Evolutionary conservation across 2,888 invertebrate species (phyloP), one percentile per base, ranked within the genome.

Genomic region (Drosophila ochracea): DNA sequence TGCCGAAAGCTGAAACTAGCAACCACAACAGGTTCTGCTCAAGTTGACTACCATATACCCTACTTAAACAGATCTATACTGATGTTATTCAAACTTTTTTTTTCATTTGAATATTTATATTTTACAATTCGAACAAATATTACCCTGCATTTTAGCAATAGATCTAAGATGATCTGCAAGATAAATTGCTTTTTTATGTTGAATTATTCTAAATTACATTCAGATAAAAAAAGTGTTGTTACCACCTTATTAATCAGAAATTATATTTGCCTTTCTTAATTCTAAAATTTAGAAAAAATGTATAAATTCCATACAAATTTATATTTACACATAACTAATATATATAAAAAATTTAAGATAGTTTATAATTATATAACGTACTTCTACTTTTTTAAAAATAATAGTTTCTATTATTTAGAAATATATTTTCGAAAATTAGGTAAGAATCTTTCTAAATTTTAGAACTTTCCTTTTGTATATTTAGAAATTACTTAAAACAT

Each of bases 1-100:
- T 72, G 83, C 75, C 77, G 63, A 58, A 72, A 68, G 60, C 58
- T 59, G 30, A 78, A 66, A 68, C 68, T 59, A 80, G 31, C 58
- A 71, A 35, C 58, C 68, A 55, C 59, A 72, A 60, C 53, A 53
- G 2, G 4, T 4, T 19, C 5, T 1, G 5, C 3, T 16, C 4
- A 21, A 5, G 3, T 11, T 3, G 28, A n/a, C 71, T 37, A 11
- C 1, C 3, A 28, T 13, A 60, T 47, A 47, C 43, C 37, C 60
- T 43, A 30, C 47, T 25, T 16, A 60, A 11, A 19, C 33, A 10
- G 6, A 25, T 25, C 25, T 21, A 7, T 25, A 1, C 16, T 9
- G 2, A 47, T 19, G 28, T 28, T 19, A 6, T 50, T 19, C 3
- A 10, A 28, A 19, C 2, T 1, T 4, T 2, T 16, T 2, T 16